These are phyloP conservation scores for Hippoglossus hippoglossus DNA, from an alignment of 2,797 vertebrate species.

Conservation along the genomic window DNA sequence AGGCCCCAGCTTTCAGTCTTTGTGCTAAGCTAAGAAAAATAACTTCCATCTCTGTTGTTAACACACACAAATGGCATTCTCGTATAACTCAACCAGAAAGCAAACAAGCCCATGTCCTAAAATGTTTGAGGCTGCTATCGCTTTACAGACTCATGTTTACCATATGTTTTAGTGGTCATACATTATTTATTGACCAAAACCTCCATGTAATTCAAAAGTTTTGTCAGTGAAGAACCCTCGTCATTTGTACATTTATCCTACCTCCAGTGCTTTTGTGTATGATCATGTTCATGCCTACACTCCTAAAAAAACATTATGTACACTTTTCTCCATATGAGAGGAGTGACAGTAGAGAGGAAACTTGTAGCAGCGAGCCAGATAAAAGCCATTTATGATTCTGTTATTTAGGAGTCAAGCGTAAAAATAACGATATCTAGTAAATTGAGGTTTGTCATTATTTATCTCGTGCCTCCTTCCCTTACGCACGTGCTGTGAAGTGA, in stretches of 20 bases:
- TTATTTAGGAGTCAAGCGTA: slow-evolving; percentile 55
- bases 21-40: not conserved
- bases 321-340: not conserved
- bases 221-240: not conserved
- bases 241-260: not conserved
- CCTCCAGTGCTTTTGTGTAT: not conserved
- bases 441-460: slow-evolving; percentile 78
- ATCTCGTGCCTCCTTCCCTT: slow-evolving; percentile 62
- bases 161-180: not conserved
- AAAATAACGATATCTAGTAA: slow-evolving; percentile 75
- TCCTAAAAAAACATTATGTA: not conserved
- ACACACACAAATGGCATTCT: not conserved
- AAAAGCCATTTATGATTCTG: slow-evolving; percentile 51
- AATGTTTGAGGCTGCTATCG: not conserved
- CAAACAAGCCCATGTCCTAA: not conserved
- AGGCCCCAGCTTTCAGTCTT: not conserved
- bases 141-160: not conserved
- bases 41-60: not conserved
- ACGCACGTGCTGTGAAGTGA: slow-evolving; percentile 66
- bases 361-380: slow-evolving; percentile 29
- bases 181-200: not conserved
- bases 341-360: slow-evolving; percentile 14
- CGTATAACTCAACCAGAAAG: not conserved
- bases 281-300: not conserved
- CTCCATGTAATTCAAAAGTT: not conserved